Evolutionary conservation across 1,140 invertebrate genomes (phyloP), one percentile per base, ranked within the genome.

Genomic region (Zaprionus vittiger): DNA sequence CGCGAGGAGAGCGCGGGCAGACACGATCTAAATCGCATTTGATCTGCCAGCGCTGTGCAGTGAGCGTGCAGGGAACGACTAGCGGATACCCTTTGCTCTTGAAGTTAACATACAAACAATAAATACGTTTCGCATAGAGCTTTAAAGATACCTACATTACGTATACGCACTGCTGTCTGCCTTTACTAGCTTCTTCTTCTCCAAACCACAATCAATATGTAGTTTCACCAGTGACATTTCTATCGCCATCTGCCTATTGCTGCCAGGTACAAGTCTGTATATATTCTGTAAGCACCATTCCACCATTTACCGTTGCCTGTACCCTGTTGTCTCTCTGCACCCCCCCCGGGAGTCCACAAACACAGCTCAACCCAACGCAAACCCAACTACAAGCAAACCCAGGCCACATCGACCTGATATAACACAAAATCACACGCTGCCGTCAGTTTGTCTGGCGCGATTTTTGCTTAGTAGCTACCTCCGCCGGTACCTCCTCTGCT

Each of bases 401-500:
- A 38, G 15, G 9, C n/a, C 68, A 17, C 31, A 28, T n/a, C 68
- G 34, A 61, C 49, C 15, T 60, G 38, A 71, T 38, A 60, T 66
- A 77, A 80, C 67, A 81, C 38, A 83, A 87, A 87, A 87, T 87
- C 84, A 83, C 84, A 87, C 84, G 84, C 61, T 87, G 84, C 84
- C 84, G 84, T 89, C 84, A 87, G 81, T 61, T 84, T 84, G 84
- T 87, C 84, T 87, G 81, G 84, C 84, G 84, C 84, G 84, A 89
- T 89, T 87, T 84, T 63, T 71, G 83, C 72, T 85, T 78, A 73
- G 77, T 26, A 64, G 75, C 41, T 73, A 61, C 41, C 63, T 44
- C 65, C 38, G 60, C 34, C 75, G 62, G 12, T 80, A 70, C 70
- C 81, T 60, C 60, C 38, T 55, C 34, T 71, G 62, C 20, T 80